These are phyloP conservation scores for Brachionus asplanchnoidis DNA, from an alignment of 1,140 invertebrate species.

Conservation along the genomic window DNA sequence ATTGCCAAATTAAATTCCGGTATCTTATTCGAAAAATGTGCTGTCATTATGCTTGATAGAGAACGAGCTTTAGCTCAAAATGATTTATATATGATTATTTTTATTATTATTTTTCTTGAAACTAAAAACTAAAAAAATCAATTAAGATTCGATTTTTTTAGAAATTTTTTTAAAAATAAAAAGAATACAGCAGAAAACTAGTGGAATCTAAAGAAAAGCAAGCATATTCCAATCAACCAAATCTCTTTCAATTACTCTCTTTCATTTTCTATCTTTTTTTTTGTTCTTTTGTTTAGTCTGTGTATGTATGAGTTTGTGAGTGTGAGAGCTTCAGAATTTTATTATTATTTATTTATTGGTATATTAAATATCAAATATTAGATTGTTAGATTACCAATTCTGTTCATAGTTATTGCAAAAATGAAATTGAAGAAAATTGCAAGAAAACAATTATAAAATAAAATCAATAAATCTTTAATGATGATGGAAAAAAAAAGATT, in stretches of 20 bases:
- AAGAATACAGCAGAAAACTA: neutral
- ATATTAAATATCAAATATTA: constrained; percentile 32
- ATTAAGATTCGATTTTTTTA: neutral
- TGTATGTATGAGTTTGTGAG: neutral
- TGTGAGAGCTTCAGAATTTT: neutral
- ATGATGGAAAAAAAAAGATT: neutral
- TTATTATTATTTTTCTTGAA: neutral
- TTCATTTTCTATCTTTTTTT: neutral
- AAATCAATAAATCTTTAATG: neutral
- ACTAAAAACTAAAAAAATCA: constrained; percentile 1
- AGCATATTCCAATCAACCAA: neutral
- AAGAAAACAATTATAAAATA: constrained; percentile 15
- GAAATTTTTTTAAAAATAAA: neutral
- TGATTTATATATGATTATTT: constrained; percentile 5
- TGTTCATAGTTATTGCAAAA: constrained; percentile 3
- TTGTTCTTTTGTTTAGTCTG: neutral
- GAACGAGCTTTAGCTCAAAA: neutral
- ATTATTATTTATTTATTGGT: constrained; percentile 1
- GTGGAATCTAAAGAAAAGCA: neutral
- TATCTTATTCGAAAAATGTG: neutral
- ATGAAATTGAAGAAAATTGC: neutral
- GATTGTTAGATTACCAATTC: constrained; percentile 24
- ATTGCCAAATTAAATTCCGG: neutral
- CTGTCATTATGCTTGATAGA: neutral
- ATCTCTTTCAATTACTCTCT: neutral